Evolutionary conservation across 2,113 vertebrate species (phyloP).

Genomic region (Ciconia stormi): DNA sequence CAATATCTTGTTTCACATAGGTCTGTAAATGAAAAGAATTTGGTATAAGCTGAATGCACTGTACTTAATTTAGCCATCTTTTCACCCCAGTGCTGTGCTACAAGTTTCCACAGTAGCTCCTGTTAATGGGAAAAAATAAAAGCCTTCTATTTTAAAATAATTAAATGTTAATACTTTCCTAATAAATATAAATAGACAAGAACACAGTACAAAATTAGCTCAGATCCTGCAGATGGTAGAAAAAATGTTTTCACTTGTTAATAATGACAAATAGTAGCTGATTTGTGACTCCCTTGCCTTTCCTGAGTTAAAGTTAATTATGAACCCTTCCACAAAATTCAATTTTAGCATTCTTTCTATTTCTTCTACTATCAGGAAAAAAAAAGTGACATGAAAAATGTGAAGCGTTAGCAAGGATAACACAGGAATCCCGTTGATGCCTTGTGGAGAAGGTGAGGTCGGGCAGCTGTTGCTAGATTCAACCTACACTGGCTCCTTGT

Average conservation of each 20-base stretch:
- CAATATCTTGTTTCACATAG: neutral
- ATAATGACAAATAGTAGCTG: conserved; percentile 54
- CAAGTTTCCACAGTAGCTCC: neutral
- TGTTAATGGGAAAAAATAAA: neutral
- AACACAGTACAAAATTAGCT: conserved; percentile 12
- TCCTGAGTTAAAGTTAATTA: conserved; percentile 61
- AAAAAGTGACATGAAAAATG: neutral
- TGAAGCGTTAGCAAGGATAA: conserved; percentile 21
- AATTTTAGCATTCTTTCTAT: conserved; percentile 55
- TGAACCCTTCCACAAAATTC: conserved; percentile 59
- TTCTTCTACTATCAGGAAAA: conserved; percentile 36
- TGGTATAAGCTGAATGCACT: neutral
- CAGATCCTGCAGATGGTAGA: conserved; percentile 30
- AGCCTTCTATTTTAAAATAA: conserved; percentile 42
- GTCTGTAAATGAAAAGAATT: neutral
- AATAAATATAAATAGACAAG: conserved; percentile 42
- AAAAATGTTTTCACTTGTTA: conserved; percentile 45
- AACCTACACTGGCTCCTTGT: neutral
- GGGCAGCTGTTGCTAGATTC: neutral
- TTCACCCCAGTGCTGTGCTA: neutral
- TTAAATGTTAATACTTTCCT: conserved; percentile 29
- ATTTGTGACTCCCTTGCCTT: conserved; percentile 53
- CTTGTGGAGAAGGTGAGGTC: neutral
- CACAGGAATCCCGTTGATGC: neutral
- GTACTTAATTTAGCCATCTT: neutral